These are phyloP conservation scores for Chionomys nivalis DNA, from an alignment of 2,113 vertebrate species.

Conservation along the genomic window DNA sequence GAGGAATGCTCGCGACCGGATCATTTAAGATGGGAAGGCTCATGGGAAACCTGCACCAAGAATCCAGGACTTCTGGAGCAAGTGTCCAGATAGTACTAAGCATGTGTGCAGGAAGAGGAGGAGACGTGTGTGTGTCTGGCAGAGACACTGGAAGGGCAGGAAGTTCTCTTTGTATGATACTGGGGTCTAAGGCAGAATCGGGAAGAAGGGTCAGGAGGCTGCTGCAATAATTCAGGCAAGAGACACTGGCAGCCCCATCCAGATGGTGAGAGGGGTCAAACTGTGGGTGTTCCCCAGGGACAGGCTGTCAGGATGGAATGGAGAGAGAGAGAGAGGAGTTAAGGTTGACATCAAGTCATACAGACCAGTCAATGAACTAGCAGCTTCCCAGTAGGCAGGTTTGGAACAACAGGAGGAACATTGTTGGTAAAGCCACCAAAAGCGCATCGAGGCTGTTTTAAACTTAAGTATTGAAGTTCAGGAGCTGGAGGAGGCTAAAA, in stretches of 20 bases:
- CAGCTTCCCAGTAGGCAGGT: neutral
- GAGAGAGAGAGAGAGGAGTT: neutral
- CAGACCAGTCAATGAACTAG: neutral
- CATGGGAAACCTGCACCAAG: neutral
- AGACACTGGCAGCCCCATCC: too few relatives aligned
- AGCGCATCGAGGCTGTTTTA: rapidly evolving
- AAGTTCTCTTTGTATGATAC: neutral
- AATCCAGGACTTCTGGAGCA: neutral
- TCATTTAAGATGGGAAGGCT: neutral
- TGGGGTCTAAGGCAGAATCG: neutral
- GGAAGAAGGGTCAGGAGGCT: neutral
- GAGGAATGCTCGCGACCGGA: neutral
- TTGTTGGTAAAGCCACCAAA: neutral
- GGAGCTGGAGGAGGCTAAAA: neutral
- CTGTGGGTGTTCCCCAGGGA: neutral
- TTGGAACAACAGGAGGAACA: neutral
- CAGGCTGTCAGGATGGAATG: neutral
- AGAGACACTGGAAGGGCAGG: neutral
- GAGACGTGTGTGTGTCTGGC: neutral
- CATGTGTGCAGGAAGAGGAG: neutral
- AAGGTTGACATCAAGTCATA: neutral
- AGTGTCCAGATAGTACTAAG: neutral
- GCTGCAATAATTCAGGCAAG: neutral
- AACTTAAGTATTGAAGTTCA: neutral
- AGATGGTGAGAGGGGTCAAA: neutral